Conservation (phyloP, 1,140 invertebrate genomes). For the Tyrophagus putrescentiae region DNA sequence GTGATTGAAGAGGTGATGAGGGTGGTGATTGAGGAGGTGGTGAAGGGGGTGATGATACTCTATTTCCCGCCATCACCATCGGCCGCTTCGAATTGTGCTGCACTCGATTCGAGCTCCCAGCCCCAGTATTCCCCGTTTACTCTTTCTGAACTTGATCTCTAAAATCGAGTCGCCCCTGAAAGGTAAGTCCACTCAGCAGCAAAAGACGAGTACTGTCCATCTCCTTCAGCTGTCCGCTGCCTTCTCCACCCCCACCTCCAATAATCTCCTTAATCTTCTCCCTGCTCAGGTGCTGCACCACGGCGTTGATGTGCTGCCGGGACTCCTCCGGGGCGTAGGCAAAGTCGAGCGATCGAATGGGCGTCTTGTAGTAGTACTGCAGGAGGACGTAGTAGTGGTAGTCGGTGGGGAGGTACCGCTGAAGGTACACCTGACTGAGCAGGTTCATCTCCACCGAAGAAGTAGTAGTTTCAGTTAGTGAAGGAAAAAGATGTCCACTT, state of each 20-base stretch:
- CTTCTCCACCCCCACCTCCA: no score
- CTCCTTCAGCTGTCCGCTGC: no score
- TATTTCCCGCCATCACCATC: no score
- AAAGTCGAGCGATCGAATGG: conserved; percentile 29
- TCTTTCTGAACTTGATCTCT: conserved; percentile 2
- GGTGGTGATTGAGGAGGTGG: no score
- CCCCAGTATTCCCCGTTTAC: no score
- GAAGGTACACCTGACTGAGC: conserved; percentile 28
- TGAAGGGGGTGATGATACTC: no score
- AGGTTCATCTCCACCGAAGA: conserved; percentile 17
- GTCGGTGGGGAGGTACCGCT: conserved; percentile 28
- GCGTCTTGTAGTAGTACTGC: conserved; percentile 29
- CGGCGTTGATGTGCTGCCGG: conserved; percentile 32
- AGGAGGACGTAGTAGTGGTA: conserved; percentile 29
- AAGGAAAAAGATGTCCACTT: no score
- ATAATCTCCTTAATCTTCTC: conserved; percentile 34
- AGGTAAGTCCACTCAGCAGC: conserved; percentile 27
- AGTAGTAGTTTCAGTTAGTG: no score
- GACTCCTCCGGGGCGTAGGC: conserved; percentile 28
- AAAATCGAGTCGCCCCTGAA: conserved; percentile 27
- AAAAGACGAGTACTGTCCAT: conserved; percentile 26
- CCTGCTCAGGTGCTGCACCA: conserved; percentile 33
- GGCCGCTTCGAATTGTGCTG: no score
- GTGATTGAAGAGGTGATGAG: no score
- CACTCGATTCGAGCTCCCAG: no score